phyloP scores from a whole-genome alignment of 2,113 vertebrate species.

The Alexandromys fortis region DNA sequence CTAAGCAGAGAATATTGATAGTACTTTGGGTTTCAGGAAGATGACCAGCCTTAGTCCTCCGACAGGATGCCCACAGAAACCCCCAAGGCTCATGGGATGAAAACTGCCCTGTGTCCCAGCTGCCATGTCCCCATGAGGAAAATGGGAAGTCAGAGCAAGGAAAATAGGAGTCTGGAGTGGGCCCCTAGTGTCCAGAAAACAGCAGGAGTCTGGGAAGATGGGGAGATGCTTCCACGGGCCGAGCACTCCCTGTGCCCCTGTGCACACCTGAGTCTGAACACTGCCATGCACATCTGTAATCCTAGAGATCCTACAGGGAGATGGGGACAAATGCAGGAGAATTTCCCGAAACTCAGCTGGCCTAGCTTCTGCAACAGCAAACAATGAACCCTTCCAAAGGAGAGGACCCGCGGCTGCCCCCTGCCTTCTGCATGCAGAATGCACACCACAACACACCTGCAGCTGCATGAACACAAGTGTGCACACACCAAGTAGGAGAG shows the following conservation, averaged over 20 bases:
- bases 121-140: too few species aligned
- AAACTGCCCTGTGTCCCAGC: not conserved
- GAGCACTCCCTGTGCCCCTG: too few species aligned
- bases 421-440: not conserved
- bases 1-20: fast-evolving
- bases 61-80: not conserved
- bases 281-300: not conserved
- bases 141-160: not conserved
- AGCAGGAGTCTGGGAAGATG: too few species aligned
- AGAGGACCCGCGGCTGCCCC: not conserved
- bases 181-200: not conserved
- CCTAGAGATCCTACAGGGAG: not conserved
- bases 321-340: not conserved
- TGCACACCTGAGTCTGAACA: not conserved
- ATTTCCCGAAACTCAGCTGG: not conserved
- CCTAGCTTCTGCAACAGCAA: not conserved
- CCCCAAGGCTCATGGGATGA: not conserved
- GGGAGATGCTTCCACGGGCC: not conserved
- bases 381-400: not conserved
- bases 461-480: not conserved
- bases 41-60: fast-evolving
- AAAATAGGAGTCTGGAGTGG: not conserved
- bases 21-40: fast-evolving
- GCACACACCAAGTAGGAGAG: not conserved
- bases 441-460: too few species aligned